phyloP scores from a whole-genome alignment of 2,113 vertebrate genomes.

The Cacatua alba region DNA sequence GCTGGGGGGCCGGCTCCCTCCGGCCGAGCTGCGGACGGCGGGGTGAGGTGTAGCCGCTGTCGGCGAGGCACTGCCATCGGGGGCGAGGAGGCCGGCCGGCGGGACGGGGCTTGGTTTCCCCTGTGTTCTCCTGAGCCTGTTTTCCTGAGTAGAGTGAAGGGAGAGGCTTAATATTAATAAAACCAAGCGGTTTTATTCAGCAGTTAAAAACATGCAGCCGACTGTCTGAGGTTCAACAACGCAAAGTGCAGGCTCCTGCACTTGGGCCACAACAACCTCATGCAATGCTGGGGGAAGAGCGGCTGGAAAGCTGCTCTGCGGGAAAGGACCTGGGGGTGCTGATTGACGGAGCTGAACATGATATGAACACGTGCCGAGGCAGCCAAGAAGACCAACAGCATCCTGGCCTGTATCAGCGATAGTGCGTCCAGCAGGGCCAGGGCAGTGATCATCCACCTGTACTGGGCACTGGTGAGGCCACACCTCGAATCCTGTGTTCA shows the following conservation, averaged over 20 bases:
- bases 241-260: background rate
- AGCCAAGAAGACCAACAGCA: no score
- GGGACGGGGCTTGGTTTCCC: background rate
- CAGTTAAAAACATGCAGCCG: background rate
- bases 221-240: background rate
- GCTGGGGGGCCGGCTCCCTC: no score
- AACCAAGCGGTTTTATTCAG: fast-evolving
- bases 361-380: background rate
- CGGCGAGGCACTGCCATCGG: background rate
- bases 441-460: background rate
- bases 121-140: fast-evolving
- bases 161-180: background rate
- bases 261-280: background rate
- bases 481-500: background rate
- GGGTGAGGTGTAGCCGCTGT: background rate
- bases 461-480: background rate
- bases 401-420: background rate
- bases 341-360: background rate
- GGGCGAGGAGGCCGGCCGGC: background rate
- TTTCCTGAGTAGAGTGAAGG: fast-evolving
- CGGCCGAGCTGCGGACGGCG: background rate
- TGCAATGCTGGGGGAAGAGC: background rate
- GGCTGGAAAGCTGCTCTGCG: background rate
- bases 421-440: background rate
- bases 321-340: background rate